Base-by-base conservation (phyloP, 1,140 invertebrate genomes). In the Ceratosolen fusciceps region DNA sequence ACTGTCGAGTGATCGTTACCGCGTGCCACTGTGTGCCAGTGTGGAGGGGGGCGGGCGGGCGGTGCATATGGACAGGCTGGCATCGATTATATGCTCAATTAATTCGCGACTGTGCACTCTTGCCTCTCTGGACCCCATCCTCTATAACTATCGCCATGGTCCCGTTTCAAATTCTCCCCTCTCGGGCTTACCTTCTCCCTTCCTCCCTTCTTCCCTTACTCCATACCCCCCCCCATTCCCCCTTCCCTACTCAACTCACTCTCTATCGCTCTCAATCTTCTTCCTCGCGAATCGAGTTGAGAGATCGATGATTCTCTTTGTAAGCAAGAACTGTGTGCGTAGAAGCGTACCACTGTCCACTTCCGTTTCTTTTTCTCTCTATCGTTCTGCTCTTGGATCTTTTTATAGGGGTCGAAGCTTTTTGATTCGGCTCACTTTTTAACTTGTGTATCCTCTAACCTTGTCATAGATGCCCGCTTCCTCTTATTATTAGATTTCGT, bases 1-100 rank as follows among this genome's bases (percentile, higher is more conserved):
- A 34, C 34, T 29, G 39, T 73, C 68, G 54, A 79, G 39, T 82
- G 81, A 85, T 81, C 84, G 85, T 86, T 84, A 83, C 83, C 82
- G 73, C 72, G 78, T 83, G 84, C 82, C 80, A 70, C 68, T 82
- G 79, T 72, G 80, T 84, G 81, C 2, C 12, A 34, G 12, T 7
- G 31, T 31, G 31, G 80, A 56, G n/a, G n/a, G n/a, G n/a, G n/a
- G 82, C 60, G 31, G 80, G 60, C n/a, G n/a, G n/a, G n/a, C n/a
- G 82, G 80, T 80, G 79, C 82, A 84, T 85, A 87, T 87, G 84
- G 86, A 87, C 85, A 85, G 83, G 83, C 79, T 62, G 84, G 85
- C 87, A 89, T 89, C 87, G 87, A 89, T 89, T 89, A 89, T 88
- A 87, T 86, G 88, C 88, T 89, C 88, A 88, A 89, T 89, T 89